Conservation (phyloP, 2,888 invertebrate species). For the Cryptocheilus praepositus region DNA sequence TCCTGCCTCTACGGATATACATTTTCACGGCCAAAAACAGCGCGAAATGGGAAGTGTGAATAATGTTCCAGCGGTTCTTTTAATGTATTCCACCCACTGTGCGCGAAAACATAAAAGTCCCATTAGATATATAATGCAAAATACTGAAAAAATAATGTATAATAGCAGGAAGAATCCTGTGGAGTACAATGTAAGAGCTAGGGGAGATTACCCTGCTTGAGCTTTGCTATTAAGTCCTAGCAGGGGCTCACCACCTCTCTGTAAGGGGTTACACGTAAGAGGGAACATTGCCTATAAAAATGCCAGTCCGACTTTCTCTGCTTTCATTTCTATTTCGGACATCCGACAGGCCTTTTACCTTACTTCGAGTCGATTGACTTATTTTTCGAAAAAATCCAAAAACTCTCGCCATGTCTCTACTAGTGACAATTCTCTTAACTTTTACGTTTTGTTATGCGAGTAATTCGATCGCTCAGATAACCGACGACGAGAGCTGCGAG, state of each 20-base stretch:
- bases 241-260: slow-evolving; percentile 60
- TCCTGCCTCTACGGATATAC: too few relatives aligned
- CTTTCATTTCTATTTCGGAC: slow-evolving; percentile 54
- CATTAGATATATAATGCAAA: slow-evolving; percentile 62
- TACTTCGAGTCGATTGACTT: too few relatives aligned
- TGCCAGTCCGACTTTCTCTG: slow-evolving; percentile 51
- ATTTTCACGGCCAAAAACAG: too few relatives aligned
- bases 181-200: slow-evolving; percentile 40
- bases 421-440: slow-evolving; percentile 29
- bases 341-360: slow-evolving; percentile 23
- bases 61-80: not conserved
- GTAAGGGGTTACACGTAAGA: slow-evolving; percentile 50
- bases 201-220: slow-evolving; percentile 47
- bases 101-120: slow-evolving; percentile 57
- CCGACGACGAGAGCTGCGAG: slow-evolving; percentile 86
- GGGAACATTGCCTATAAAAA: slow-evolving; percentile 67
- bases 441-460: slow-evolving; percentile 21
- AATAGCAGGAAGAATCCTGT: slow-evolving; percentile 35
- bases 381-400: slow-evolving; percentile 13
- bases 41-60: too few relatives aligned
- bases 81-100: slow-evolving; percentile 30
- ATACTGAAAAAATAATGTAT: slow-evolving; percentile 51
- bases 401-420: slow-evolving; percentile 8
- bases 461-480: slow-evolving; percentile 50
- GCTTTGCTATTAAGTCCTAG: slow-evolving; percentile 62